Evolutionary conservation across 2,113 vertebrate genomes (phyloP).

Genomic region (Motacilla tschutschensis): DNA sequence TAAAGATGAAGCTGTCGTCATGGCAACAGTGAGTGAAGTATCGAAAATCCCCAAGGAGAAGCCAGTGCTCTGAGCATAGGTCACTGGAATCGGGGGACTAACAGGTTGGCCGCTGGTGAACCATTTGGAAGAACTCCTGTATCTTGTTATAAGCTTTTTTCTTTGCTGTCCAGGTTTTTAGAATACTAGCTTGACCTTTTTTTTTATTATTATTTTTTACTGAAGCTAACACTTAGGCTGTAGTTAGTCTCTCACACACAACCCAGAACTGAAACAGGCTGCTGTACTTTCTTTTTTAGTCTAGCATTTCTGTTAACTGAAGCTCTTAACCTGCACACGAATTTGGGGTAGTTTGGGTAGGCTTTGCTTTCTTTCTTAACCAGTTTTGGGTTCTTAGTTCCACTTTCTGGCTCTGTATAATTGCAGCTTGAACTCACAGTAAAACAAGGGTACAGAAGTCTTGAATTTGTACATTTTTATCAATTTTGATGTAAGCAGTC

Average conservation of each 20-base stretch:
- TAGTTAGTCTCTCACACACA: constrained; percentile 51
- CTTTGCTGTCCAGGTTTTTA: constrained; percentile 92
- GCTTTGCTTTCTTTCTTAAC: constrained; percentile 22
- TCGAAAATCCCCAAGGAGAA: constrained; percentile 97
- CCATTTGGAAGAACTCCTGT: constrained; percentile 97
- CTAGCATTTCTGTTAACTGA: constrained; percentile 46
- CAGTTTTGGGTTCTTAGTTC: constrained; percentile 30
- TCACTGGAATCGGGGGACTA: constrained; percentile 98
- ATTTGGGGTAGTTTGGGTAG: constrained; percentile 19
- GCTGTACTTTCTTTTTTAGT: constrained; percentile 26
- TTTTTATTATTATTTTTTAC: not conserved
- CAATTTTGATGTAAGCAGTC: not conserved
- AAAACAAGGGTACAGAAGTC: not conserved
- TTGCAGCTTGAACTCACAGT: not conserved
- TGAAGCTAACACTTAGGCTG: constrained; percentile 48
- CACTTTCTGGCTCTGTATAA: constrained; percentile 43
- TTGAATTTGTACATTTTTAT: constrained; percentile 5
- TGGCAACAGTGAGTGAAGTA: constrained; percentile 99
- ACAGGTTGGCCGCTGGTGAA: constrained; percentile 99
- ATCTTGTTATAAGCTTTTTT: constrained; percentile 97
- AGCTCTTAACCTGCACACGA: constrained; percentile 23
- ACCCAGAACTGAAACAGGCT: constrained; percentile 35
- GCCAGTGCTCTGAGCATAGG: constrained; percentile 99
- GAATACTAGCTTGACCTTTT: constrained; percentile 45
- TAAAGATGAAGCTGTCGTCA: constrained; percentile 99